These are phyloP conservation scores for Acheta domesticus DNA, from an alignment of 2,888 invertebrate species.

Conservation along the genomic window DNA sequence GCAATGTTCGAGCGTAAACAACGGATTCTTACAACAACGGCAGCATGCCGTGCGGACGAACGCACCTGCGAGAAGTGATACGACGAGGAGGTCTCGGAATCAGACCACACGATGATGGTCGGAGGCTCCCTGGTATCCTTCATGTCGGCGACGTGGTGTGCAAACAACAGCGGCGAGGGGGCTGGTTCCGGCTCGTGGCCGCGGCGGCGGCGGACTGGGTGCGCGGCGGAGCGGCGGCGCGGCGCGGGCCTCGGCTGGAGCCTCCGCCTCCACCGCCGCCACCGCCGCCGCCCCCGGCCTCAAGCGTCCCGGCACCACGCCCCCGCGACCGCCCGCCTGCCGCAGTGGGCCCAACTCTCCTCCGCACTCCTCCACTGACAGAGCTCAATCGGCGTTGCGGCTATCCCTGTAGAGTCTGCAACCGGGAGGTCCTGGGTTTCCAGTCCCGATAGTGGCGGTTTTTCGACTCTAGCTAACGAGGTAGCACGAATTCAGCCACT, in stretches of 20 bases:
- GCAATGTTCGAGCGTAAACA: background rate
- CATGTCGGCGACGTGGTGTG: constrained; percentile 20
- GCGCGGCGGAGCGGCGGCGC: background rate
- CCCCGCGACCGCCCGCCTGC: background rate
- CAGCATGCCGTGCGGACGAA: background rate
- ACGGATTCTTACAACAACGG: background rate
- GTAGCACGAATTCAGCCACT: too few relatives aligned
- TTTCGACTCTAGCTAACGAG: too few relatives aligned
- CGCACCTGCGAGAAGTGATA: constrained; percentile 29
- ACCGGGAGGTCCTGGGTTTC: too few relatives aligned
- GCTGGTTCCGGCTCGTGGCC: constrained; percentile 3
- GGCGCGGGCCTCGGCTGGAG: background rate
- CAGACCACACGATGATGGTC: constrained; percentile 33
- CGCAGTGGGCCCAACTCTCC: background rate
- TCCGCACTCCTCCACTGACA: background rate
- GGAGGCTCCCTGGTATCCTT: constrained; percentile 29
- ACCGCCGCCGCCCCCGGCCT: background rate
- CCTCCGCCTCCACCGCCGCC: background rate
- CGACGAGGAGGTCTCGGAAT: constrained; percentile 26
- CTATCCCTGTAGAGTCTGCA: too few relatives aligned
- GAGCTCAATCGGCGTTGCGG: too few relatives aligned
- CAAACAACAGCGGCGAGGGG: background rate
- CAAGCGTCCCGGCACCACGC: background rate
- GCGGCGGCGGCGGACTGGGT: background rate
- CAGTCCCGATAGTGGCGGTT: too few relatives aligned